Conservation (phyloP, 2,797 vertebrate species). For the Eulemur albifrons region DNA sequence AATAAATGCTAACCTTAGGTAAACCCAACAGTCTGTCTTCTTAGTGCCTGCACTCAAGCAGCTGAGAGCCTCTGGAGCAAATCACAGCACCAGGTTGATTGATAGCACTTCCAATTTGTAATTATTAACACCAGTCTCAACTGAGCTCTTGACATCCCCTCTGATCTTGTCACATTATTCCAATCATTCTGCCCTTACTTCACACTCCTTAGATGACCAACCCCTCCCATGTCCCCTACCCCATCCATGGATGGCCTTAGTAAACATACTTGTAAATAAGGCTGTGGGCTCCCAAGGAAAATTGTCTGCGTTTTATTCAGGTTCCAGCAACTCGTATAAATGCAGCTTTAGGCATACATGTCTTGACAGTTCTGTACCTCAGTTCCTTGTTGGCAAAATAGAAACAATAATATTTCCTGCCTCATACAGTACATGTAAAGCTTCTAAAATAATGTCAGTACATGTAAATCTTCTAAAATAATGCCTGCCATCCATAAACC, state of each 20-base stretch:
- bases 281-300: not conserved
- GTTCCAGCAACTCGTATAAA: not conserved
- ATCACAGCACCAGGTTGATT: conserved; percentile 29
- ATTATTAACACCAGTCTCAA: not conserved
- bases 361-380: not conserved
- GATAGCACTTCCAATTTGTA: conserved; percentile 15
- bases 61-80: not conserved
- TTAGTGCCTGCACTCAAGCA: not conserved
- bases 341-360: not conserved
- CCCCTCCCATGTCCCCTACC: not conserved
- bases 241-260: not conserved
- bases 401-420: not conserved
- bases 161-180: not conserved
- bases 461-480: not conserved
- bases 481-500: not conserved
- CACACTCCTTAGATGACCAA: not conserved
- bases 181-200: not conserved
- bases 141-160: not conserved
- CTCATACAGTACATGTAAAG: not conserved
- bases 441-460: not conserved
- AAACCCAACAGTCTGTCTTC: not conserved
- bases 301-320: not conserved
- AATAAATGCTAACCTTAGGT: not conserved
- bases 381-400: not conserved
- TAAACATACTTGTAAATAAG: not conserved